phyloP scores from a whole-genome alignment of 2,888 invertebrate species.

The Phlogophora meticulosa region DNA sequence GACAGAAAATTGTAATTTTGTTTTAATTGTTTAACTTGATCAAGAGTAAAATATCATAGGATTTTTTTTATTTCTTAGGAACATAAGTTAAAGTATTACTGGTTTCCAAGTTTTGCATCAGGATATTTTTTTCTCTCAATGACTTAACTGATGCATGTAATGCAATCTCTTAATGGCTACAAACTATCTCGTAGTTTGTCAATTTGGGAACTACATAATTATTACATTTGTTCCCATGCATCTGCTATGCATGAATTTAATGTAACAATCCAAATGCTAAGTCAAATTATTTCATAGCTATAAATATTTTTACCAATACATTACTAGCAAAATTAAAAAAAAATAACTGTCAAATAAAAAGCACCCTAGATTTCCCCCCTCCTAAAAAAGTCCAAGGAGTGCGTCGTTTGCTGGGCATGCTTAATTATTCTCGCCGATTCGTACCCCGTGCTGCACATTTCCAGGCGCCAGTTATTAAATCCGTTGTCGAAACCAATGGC shows the following conservation, averaged over 20 bases:
- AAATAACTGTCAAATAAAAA: constrained; percentile 88
- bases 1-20: constrained; percentile 75
- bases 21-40: constrained; percentile 81
- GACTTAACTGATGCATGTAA: constrained; percentile 73
- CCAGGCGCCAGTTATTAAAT: no score
- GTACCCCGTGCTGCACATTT: no score
- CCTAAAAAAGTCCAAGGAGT: no score
- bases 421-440: no score
- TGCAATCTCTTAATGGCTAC: constrained; percentile 68
- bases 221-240: constrained; percentile 77
- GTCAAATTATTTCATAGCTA: constrained; percentile 90
- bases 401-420: no score
- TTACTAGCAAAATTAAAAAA: constrained; percentile 90
- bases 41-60: constrained; percentile 89
- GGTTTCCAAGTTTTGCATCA: constrained; percentile 84
- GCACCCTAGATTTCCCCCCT: no score
- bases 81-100: constrained; percentile 89
- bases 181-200: constrained; percentile 70
- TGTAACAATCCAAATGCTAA: constrained; percentile 88
- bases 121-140: constrained; percentile 72
- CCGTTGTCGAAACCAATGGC: no score
- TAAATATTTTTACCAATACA: constrained; percentile 90
- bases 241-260: constrained; percentile 82
- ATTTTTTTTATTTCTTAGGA: constrained; percentile 88
- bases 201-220: constrained; percentile 69